phyloP scores from a whole-genome alignment of 2,113 vertebrate genomes.

The Corythoichthys haematopterus region DNA sequence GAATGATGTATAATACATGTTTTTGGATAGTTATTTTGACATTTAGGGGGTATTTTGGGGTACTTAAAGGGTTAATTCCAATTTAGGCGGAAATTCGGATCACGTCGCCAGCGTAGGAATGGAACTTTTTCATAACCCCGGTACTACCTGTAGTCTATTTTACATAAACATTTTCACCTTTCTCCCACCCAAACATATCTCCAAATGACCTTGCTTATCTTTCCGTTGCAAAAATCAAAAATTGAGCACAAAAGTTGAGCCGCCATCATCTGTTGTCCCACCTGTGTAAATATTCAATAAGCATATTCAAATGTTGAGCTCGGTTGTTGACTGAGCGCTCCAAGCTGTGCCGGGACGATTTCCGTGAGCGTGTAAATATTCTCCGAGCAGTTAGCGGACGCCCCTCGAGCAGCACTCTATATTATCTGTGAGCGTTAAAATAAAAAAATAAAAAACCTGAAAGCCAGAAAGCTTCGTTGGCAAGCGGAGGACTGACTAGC shows the following conservation, averaged over 20 bases:
- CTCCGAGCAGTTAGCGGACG: background rate
- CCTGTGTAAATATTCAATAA: slow-evolving; percentile 5
- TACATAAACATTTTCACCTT: too few species aligned
- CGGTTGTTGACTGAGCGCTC: background rate
- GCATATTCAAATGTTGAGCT: background rate
- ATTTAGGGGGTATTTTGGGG: too few species aligned
- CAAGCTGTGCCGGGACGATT: background rate
- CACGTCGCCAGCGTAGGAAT: too few species aligned
- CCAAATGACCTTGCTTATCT: too few species aligned
- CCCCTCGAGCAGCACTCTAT: background rate
- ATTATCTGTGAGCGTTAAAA: background rate
- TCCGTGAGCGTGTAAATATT: slow-evolving; percentile 2
- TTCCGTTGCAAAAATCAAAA: too few species aligned
- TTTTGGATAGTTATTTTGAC: too few species aligned
- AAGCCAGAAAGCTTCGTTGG: background rate
- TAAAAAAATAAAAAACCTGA: background rate
- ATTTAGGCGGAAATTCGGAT: too few species aligned
- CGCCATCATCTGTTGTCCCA: background rate
- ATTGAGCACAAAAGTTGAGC: background rate
- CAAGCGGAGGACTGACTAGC: background rate
- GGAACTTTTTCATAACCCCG: too few species aligned
- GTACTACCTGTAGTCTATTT: too few species aligned
- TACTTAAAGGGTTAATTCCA: too few species aligned
- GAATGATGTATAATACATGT: too few species aligned
- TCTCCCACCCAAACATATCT: background rate